Percentiles rank a stretch among this genome's conserved stretches.
phyloP scores from a whole-genome alignment of 2,888 invertebrate species.

The Maniola hyperantus region DNA sequence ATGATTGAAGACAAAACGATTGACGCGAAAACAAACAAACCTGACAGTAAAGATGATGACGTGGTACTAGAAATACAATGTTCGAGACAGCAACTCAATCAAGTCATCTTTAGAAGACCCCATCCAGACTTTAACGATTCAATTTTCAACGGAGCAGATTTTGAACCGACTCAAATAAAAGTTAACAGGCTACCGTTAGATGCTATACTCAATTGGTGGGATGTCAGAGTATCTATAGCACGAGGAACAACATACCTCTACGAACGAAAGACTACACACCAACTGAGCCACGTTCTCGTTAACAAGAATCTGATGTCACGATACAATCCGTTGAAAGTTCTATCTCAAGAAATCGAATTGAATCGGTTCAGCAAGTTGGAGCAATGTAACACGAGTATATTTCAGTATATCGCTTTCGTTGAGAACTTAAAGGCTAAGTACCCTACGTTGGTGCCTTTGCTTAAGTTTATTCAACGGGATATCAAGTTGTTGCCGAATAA shows the following conservation, averaged over 20 bases:
- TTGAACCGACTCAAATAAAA: slow-evolving; percentile 43
- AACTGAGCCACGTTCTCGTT: slow-evolving; percentile 48
- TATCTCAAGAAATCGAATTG: slow-evolving; percentile 38
- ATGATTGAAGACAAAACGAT: slow-evolving; percentile 28
- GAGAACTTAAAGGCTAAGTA: slow-evolving; percentile 3
- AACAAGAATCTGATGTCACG: slow-evolving; percentile 46
- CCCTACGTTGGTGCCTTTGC: slow-evolving; percentile 20
- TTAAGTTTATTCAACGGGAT: slow-evolving; percentile 35
- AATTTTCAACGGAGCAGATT: slow-evolving; percentile 52
- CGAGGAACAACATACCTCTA: slow-evolving; percentile 27
- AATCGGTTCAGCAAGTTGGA: background rate
- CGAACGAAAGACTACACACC: slow-evolving; percentile 44
- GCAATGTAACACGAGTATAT: background rate
- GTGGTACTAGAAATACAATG: slow-evolving; percentile 55
- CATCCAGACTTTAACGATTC: slow-evolving; percentile 43
- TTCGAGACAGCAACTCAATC: slow-evolving; percentile 52
- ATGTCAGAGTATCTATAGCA: slow-evolving; percentile 45
- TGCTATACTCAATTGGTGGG: slow-evolving; percentile 54
- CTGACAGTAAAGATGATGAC: slow-evolving; percentile 37
- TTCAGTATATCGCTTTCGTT: slow-evolving; percentile 17
- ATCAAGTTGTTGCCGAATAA: slow-evolving; percentile 28
- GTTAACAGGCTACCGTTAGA: slow-evolving; percentile 39
- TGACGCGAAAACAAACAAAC: slow-evolving; percentile 5
- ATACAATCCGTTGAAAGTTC: slow-evolving; percentile 18
- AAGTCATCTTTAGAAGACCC: slow-evolving; percentile 52